Percentiles rank a stretch among this genome's conserved stretches.
These are phyloP conservation scores for Drosophila macrothrix DNA, from an alignment of 2,888 invertebrate species.

Conservation along the genomic window DNA sequence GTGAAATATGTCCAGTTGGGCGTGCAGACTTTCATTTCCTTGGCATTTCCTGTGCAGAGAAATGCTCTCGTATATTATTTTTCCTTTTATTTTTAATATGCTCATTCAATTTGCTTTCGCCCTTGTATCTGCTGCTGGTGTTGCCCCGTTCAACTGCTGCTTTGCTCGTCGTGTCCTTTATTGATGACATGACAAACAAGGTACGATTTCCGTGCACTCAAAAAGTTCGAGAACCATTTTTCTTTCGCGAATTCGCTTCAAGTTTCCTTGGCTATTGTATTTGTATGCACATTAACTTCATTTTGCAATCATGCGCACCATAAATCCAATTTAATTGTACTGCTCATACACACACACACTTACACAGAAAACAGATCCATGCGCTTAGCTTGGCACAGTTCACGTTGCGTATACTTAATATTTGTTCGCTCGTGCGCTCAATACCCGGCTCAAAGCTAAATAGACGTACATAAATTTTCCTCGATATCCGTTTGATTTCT, in stretches of 20 bases:
- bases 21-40: conserved; percentile 63
- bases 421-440: conserved; percentile 65
- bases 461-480: conserved; percentile 74
- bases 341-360: conserved; percentile 29
- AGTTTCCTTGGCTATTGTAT: conserved; percentile 47
- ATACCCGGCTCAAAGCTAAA: conserved; percentile 62
- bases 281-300: conserved; percentile 76
- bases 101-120: conserved; percentile 72
- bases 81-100: conserved; percentile 66
- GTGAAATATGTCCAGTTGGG: conserved; percentile 53
- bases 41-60: conserved; percentile 64
- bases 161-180: conserved; percentile 57
- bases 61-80: conserved; percentile 40
- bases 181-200: conserved; percentile 82
- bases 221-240: conserved; percentile 68
- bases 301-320: conserved; percentile 78
- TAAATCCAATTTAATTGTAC: conserved; percentile 80
- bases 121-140: conserved; percentile 4
- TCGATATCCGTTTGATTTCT: conserved; percentile 66
- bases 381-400: conserved; percentile 31
- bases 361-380: conserved; percentile 25
- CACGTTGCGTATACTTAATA: conserved; percentile 70
- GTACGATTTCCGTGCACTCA: conserved; percentile 68
- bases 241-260: conserved; percentile 34
- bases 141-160: conserved; percentile 9